Conservation (phyloP, 2,113 vertebrate species). For the Pseudorectes ferrugineus region DNA sequence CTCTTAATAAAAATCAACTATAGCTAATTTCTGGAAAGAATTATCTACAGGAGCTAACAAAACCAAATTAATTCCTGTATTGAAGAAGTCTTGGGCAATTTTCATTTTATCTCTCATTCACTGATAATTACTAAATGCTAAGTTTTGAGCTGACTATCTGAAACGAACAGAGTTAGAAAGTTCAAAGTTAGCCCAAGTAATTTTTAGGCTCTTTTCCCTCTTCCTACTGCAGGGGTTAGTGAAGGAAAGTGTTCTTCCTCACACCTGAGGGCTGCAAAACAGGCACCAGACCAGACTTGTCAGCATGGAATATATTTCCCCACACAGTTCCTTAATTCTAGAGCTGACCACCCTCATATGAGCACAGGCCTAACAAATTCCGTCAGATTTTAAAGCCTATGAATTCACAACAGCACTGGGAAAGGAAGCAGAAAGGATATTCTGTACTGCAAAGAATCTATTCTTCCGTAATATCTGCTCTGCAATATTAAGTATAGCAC, state of each 20-base stretch:
- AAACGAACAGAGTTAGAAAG: background rate
- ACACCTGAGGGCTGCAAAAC: background rate
- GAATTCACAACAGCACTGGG: background rate
- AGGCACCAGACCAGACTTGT: background rate
- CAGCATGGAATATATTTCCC: background rate
- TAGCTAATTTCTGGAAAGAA: background rate
- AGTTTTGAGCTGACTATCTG: background rate
- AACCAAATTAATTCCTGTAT: background rate
- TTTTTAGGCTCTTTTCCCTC: background rate
- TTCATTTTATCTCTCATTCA: background rate
- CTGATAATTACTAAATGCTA: background rate
- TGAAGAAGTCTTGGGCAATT: background rate
- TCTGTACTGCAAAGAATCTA: background rate
- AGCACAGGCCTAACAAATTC: background rate
- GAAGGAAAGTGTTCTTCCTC: background rate
- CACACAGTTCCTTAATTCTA: background rate
- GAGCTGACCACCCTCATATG: background rate
- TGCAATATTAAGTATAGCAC: background rate
- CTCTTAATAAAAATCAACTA: background rate
- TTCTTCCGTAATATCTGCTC: accelerated
- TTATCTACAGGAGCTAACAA: background rate
- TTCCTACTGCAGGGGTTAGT: background rate
- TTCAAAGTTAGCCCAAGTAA: background rate
- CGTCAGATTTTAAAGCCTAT: background rate
- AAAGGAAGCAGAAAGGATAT: background rate